Conservation (phyloP, 2,888 invertebrate genomes). For the Globia sparganii region DNA sequence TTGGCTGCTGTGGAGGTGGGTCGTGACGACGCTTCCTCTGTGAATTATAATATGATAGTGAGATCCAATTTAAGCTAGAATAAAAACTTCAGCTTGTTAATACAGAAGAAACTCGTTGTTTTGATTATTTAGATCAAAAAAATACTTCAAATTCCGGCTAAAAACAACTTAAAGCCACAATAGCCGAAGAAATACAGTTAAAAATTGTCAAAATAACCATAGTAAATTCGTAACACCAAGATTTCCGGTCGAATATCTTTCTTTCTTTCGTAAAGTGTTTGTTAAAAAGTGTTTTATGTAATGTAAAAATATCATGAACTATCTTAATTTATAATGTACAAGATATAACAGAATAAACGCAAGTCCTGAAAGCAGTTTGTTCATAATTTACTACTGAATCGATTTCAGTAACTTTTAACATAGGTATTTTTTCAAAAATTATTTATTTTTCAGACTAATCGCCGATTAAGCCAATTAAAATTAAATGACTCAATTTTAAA, state of each 20-base stretch:
- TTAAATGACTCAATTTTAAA: too few species aligned
- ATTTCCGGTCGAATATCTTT: neutral
- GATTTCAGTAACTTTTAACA: too few species aligned
- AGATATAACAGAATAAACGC: too few species aligned
- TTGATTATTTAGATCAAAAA: neutral
- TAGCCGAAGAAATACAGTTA: neutral
- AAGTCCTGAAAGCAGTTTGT: too few species aligned
- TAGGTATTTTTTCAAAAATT: too few species aligned
- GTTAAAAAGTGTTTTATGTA: neutral
- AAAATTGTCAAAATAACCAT: neutral
- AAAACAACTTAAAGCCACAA: neutral
- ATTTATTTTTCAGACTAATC: too few species aligned
- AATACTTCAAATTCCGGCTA: neutral
- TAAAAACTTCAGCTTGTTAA: neutral
- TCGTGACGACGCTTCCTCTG: conserved; percentile 86
- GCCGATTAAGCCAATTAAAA: too few species aligned
- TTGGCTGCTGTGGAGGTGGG: conserved; percentile 78
- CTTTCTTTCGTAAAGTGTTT: neutral
- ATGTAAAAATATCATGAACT: too few species aligned
- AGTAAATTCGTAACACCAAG: neutral
- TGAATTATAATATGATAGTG: conserved; percentile 26
- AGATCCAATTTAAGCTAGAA: neutral
- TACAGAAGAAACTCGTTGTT: neutral
- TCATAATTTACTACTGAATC: too few species aligned
- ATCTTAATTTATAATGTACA: too few species aligned